Conservation (phyloP, 2,113 vertebrate species). For the Numida meleagris region DNA sequence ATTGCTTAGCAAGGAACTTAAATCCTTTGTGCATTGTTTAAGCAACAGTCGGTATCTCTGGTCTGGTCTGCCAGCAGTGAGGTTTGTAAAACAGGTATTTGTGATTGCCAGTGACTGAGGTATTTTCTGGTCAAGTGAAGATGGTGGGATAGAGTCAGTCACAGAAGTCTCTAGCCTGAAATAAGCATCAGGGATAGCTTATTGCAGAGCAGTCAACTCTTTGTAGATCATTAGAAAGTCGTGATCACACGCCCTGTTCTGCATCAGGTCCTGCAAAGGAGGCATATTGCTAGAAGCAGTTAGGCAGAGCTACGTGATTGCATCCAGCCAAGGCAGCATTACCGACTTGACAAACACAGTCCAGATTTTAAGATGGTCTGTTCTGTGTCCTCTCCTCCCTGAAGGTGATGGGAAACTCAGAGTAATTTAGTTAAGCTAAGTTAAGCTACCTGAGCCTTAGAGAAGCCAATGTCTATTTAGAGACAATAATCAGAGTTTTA, state of each 20-base stretch:
- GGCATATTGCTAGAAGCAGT: rapidly evolving
- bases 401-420: background rate
- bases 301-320: background rate
- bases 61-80: background rate
- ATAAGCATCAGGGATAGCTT: background rate
- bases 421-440: background rate
- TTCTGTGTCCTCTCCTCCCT: background rate
- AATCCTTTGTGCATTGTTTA: conserved; percentile 63
- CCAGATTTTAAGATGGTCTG: background rate
- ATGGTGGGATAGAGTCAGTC: background rate
- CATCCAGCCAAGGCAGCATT: background rate
- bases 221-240: background rate
- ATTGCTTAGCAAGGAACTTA: conserved; percentile 38
- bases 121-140: background rate
- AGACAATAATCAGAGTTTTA: background rate
- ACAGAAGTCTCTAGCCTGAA: background rate
- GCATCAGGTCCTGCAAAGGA: background rate
- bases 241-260: background rate
- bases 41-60: background rate
- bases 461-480: background rate
- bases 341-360: background rate
- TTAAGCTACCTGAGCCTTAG: background rate
- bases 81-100: conserved; percentile 19
- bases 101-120: background rate
- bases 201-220: background rate